Evolutionary conservation across 2,113 vertebrate genomes (phyloP), one percentile per base, ranked within the genome.

Genomic region (Brachyistius frenatus): DNA sequence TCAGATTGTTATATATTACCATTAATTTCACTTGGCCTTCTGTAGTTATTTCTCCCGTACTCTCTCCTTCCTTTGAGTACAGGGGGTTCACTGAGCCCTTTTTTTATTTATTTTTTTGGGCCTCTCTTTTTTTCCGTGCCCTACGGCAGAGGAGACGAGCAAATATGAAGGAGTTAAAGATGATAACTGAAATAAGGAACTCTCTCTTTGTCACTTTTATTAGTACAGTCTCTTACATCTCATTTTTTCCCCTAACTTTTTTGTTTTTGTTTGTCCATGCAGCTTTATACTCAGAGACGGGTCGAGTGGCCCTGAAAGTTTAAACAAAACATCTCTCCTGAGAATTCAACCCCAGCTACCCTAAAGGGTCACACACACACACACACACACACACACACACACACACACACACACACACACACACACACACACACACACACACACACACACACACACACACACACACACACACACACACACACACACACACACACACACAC

Each of bases 1-100:
- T 96, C 93, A 96, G 94, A 95, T 96, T 87, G 91, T 95, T 94
- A 95, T 96, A 94, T 94, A 95, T 93, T 95, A 95, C 93, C 94
- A 95, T 96, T 97, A 95, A 96, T 96, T 97, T 95, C 89, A 90
- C 80, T 95, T 88, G 90, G 55, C 90, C 85, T 93, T 95, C 76
- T 93, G 67, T 91, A 85, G 80, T 86, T 88, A 73, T 52, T 66
- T 53, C 66, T 75, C 68, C 41, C 67, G 73, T 73, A 41, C 58
- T 64, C 61, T 78, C 56, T 71, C 66, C 37, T 77, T 78, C 74
- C 68, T 87, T 89, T 84, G 63, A 92, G 82, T 80, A 76, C 75
- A 85, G 54, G 50, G 68, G 86, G 84, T 66, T 44, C 92, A 93
- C 91, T 94, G 86, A 88, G 94, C 89, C 88, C 75, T 54, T 52